phyloP scores from a whole-genome alignment of 2,113 vertebrate species.

The Butastur rufipennis region DNA sequence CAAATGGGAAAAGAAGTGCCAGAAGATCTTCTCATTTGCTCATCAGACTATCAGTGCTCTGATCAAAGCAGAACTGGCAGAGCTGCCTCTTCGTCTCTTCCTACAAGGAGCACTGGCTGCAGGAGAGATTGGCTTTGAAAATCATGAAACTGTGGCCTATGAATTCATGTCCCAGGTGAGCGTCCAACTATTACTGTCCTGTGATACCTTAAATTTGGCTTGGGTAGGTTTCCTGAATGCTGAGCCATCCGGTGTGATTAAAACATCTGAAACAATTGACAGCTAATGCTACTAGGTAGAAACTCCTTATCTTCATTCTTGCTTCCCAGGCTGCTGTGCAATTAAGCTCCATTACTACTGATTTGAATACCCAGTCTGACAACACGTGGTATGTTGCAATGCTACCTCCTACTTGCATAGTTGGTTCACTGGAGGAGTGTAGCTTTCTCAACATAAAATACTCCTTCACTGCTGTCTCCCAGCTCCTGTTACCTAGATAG shows the following conservation, averaged over 20 bases:
- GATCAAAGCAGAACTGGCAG: conserved; percentile 95
- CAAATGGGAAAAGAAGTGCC: conserved; percentile 99
- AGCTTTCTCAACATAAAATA: background rate
- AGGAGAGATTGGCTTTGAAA: conserved; percentile 97
- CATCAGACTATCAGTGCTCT: conserved; percentile 98
- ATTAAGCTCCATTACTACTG: background rate
- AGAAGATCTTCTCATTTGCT: conserved; percentile 98
- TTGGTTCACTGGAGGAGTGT: background rate
- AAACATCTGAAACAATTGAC: background rate
- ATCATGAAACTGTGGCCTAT: conserved; percentile 97
- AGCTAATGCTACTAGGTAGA: background rate
- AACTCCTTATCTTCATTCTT: conserved; percentile 9
- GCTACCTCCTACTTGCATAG: background rate
- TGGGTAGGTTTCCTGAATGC: background rate
- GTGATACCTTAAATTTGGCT: background rate
- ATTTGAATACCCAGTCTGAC: background rate
- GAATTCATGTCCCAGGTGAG: conserved; percentile 99
- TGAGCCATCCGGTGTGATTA: background rate
- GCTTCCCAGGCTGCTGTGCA: conserved; percentile 18
- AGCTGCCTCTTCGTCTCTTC: conserved; percentile 93
- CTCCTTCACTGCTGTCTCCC: background rate
- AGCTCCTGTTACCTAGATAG: background rate
- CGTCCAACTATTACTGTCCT: background rate
- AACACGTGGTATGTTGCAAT: background rate
- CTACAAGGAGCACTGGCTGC: conserved; percentile 95